Evolutionary conservation across 92 coral and sea anemone species (phyloP), one percentile per base, ranked within the genome.

Genomic region (Pocillopora meandrina): DNA sequence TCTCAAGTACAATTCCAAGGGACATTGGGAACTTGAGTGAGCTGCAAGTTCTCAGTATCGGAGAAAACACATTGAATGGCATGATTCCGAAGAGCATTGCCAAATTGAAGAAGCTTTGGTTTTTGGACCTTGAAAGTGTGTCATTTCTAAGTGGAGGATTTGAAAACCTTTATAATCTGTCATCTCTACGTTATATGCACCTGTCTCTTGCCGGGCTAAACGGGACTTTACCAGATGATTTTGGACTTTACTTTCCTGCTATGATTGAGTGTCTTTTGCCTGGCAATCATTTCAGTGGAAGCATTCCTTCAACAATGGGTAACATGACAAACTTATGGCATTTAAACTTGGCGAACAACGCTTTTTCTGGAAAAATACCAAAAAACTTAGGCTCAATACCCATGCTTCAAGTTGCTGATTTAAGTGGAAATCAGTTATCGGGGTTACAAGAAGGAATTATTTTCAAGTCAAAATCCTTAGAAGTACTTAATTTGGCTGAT

Each of bases 31-130:
- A 88, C 63, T 84, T 94, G 69, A 79, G 87, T 12, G 91, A 92
- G n/a, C 68, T 94, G 83, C 93, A 92, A 72, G 95, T 94, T n/a
- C 86, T 94, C 12, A 94, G 98, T 52, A 81, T 94, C 47, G 98
- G 95, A 5, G 93, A 85, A 34, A 94, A 82, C 80, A 58, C 12
- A 31, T 74, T 94, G 10, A 49, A 65, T 52, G 98, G 98, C 31
- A 59, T 76, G 12, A 90, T 94, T 36, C 98, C 98, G 31, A 61
- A 64, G 35, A 92, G 98, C 56, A 94, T 94, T 56, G 82, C 91
- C 8, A 85, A 88, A 10, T 66, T 94, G 74, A 81, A 80, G 52
- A 90, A 94, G 74, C 80, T 94, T 13, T 85, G 93, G 98, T 94
- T 92, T 86, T 61, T 94, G 72, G 98, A 94, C 61, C 82, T 94